These are phyloP conservation scores for Odocoileus hemionus DNA, from an alignment of 2,113 vertebrate genomes.

Conservation along the genomic window DNA sequence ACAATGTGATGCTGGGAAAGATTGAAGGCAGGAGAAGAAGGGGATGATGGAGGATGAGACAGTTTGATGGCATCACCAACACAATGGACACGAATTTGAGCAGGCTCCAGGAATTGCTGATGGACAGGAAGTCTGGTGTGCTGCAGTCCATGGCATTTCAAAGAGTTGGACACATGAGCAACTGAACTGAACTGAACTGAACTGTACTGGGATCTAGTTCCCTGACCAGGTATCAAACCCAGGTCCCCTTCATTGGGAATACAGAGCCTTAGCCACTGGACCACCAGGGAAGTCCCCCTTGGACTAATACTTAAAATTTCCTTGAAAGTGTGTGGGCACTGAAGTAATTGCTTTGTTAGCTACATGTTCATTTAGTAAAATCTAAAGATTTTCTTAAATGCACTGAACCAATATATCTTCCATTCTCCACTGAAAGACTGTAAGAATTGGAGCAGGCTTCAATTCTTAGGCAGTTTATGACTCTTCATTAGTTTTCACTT, in stretches of 20 bases:
- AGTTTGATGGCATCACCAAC: neutral
- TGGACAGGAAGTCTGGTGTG: neutral
- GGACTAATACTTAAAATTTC: neutral
- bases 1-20: neutral
- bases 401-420: neutral
- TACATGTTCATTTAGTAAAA: neutral
- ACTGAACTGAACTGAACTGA: neutral
- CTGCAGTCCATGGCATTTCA: neutral
- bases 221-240: neutral
- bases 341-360: neutral
- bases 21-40: neutral
- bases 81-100: neutral
- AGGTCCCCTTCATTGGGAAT: neutral
- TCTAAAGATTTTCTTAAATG: neutral
- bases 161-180: neutral
- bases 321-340: neutral
- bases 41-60: neutral
- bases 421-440: neutral
- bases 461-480: neutral
- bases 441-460: neutral
- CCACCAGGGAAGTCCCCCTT: neutral
- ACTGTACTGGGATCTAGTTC: neutral
- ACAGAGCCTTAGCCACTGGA: neutral
- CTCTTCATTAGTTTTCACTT: neutral
- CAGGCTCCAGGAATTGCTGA: neutral